phyloP scores from a whole-genome alignment of 2,113 vertebrate genomes.

The Nothoprocta pentlandii region DNA sequence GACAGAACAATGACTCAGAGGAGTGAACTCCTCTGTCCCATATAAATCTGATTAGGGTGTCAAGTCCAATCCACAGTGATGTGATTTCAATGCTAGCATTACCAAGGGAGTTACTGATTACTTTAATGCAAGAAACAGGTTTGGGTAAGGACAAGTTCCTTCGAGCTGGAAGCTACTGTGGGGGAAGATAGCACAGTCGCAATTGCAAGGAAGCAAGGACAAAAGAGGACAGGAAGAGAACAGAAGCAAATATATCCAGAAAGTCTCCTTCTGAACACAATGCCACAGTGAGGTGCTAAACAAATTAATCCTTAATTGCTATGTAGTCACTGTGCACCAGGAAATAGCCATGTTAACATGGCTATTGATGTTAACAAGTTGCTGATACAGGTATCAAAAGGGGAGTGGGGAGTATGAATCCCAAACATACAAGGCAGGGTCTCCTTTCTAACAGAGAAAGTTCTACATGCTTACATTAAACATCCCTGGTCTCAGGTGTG shows the following conservation, averaged over 20 bases:
- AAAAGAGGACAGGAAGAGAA: neutral
- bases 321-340: neutral
- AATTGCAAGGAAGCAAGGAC: neutral
- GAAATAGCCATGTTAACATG: neutral
- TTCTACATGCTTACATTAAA: neutral
- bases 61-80: neutral
- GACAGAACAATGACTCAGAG: neutral
- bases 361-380: neutral
- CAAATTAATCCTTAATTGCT: neutral
- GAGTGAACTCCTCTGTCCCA: neutral
- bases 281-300: neutral
- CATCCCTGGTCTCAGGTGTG: fast-evolving
- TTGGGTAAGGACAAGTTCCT: neutral
- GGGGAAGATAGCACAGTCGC: neutral
- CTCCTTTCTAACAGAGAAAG: neutral
- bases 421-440: neutral
- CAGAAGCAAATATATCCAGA: neutral
- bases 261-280: neutral
- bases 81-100: neutral
- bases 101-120: neutral
- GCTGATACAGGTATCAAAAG: neutral
- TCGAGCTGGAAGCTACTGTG: neutral
- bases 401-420: neutral
- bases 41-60: neutral
- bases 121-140: neutral